A percentile compares a stretch with the other conserved stretches of the same genome.
These are phyloP conservation scores for Paracanthobrama guichenoti DNA, from an alignment of 2,113 vertebrate species.

Conservation along the genomic window DNA sequence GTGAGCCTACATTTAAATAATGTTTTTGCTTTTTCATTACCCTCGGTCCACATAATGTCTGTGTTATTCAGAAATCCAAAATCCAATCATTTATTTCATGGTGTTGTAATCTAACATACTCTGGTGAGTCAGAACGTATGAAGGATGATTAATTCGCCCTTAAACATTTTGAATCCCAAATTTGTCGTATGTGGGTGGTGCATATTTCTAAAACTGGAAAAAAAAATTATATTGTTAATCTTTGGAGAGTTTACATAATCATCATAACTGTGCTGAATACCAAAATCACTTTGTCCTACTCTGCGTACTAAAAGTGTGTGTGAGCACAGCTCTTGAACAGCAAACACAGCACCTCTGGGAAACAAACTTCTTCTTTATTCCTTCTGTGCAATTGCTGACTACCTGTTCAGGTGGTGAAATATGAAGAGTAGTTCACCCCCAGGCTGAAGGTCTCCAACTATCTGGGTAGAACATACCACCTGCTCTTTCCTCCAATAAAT, in stretches of 20 bases:
- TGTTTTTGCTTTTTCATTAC: constrained; percentile 29
- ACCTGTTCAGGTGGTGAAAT: constrained; percentile 28
- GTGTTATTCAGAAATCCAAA: constrained; percentile 17
- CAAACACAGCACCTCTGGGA: constrained; percentile 19
- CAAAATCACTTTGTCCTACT: constrained; percentile 1
- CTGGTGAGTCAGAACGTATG: constrained; percentile 8
- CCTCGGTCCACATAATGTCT: not conserved
- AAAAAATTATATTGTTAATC: not conserved
- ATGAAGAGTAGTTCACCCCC: not conserved
- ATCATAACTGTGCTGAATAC: not conserved
- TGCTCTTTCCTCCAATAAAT: constrained; percentile 3
- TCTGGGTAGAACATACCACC: constrained; percentile 8
- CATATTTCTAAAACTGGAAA: not conserved
- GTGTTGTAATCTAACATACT: constrained; percentile 9
- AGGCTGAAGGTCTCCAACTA: not conserved
- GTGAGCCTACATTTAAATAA: constrained; percentile 34
- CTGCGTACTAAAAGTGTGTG: not conserved
- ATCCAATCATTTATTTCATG: constrained; percentile 22
- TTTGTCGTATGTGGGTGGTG: constrained; percentile 6
- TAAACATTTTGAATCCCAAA: constrained; percentile 10
- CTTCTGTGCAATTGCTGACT: constrained; percentile 29
- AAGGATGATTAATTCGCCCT: constrained; percentile 30
- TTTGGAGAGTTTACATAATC: constrained; percentile 28
- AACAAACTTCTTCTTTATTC: constrained; percentile 25
- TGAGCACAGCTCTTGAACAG: not conserved